Evolutionary conservation across 2,113 vertebrate genomes (phyloP).

Genomic region (Entelurus aequoreus): DNA sequence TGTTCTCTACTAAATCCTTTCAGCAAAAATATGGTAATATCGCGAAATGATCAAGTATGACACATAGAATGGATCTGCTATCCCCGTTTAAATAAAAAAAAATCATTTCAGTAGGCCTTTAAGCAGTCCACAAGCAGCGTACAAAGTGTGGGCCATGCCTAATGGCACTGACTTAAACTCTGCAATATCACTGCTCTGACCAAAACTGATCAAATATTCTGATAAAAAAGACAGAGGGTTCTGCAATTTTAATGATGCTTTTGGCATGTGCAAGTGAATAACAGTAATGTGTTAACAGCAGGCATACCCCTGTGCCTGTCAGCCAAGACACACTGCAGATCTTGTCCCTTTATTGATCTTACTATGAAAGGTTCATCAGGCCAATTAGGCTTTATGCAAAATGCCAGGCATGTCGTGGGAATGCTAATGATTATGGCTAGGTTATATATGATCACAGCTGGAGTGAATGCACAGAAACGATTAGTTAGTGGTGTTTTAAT

Average conservation of each 20-base stretch:
- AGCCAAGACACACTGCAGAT: constrained; percentile 19
- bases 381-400: constrained; percentile 66
- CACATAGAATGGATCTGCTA: too few relatives aligned
- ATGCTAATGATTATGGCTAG: constrained; percentile 62
- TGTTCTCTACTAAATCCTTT: too few relatives aligned
- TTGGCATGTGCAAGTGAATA: constrained; percentile 63
- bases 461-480: constrained; percentile 22
- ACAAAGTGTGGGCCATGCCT: constrained; percentile 40
- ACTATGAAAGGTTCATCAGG: constrained; percentile 51
- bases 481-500: constrained; percentile 35
- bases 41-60: too few relatives aligned
- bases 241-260: constrained; percentile 72
- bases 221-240: constrained; percentile 39
- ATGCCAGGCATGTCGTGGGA: constrained; percentile 61
- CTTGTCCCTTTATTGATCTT: constrained; percentile 42
- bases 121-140: constrained; percentile 29
- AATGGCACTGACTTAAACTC: constrained; percentile 56
- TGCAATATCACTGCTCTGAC: constrained; percentile 48
- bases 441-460: constrained; percentile 52
- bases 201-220: constrained; percentile 65
- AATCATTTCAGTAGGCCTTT: too few relatives aligned
- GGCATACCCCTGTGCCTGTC: constrained; percentile 24
- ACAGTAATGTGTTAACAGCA: constrained; percentile 44
- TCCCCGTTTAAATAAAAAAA: too few relatives aligned
- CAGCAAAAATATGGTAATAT: too few relatives aligned